Evolutionary conservation across 2,888 invertebrate species (phyloP).

Genomic region (Chloromyia formosa): DNA sequence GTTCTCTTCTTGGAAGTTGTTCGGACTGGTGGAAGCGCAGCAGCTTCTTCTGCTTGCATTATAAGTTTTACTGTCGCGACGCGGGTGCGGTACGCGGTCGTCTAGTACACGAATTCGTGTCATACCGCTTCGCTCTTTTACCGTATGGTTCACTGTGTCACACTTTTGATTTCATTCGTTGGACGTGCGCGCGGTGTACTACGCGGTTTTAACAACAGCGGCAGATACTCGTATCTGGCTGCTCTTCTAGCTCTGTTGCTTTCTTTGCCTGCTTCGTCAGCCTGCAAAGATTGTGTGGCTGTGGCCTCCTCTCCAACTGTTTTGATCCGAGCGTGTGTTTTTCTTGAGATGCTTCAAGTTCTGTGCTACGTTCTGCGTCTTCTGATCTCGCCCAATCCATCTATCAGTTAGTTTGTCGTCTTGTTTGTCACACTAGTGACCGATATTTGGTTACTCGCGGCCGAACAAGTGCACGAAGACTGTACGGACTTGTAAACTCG

Average conservation of each 20-base stretch:
- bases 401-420: not conserved
- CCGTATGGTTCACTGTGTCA: conserved; percentile 39
- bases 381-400: conserved; percentile 11
- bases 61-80: conserved; percentile 3
- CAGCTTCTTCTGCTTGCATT: conserved; percentile 35
- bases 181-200: conserved; percentile 36
- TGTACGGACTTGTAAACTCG: not conserved
- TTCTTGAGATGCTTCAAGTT: conserved; percentile 14
- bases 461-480: not conserved
- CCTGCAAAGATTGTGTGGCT: not conserved
- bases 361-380: conserved; percentile 5
- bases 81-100: conserved; percentile 32
- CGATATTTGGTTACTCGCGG: conserved; percentile 30
- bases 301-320: not conserved
- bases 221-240: no score
- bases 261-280: conserved; percentile 4
- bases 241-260: not conserved
- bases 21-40: conserved; percentile 16
- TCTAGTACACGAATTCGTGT: conserved; percentile 30
- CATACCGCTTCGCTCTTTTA: conserved; percentile 31
- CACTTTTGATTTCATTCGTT: conserved; percentile 43
- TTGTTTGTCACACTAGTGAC: conserved; percentile 26
- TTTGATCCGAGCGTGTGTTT: not conserved
- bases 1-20: conserved; percentile 39
- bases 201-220: no score